These are phyloP conservation scores for Eriocheir sinensis DNA, from an alignment of 1,140 invertebrate species.

Conservation along the genomic window DNA sequence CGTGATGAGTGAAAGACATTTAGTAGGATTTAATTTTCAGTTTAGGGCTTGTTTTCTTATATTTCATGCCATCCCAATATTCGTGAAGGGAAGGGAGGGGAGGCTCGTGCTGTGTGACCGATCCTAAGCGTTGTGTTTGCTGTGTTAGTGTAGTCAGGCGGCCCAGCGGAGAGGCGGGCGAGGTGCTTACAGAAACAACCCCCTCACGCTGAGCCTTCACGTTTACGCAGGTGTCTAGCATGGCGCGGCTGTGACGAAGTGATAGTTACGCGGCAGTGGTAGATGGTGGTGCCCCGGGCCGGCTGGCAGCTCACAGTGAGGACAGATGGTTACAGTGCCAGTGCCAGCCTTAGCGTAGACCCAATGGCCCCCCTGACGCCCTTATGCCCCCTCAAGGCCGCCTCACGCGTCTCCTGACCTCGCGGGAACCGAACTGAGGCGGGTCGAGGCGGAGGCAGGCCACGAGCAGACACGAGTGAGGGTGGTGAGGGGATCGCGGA, in stretches of 20 bases:
- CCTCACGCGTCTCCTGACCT: slow-evolving; percentile 8
- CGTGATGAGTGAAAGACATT: no score
- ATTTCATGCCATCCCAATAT: no score
- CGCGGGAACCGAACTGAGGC: neutral
- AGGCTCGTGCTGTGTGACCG: no score
- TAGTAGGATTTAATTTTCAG: no score
- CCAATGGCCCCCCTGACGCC: neutral
- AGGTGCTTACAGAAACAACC: neutral
- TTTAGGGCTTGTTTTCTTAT: no score
- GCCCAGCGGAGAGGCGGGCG: neutral
- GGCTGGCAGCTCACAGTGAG: neutral
- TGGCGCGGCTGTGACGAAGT: neutral
- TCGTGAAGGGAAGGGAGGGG: no score
- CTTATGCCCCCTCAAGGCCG: neutral
- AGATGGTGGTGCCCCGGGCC: neutral
- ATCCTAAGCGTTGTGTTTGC: no score
- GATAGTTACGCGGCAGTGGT: neutral
- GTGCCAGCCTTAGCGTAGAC: neutral
- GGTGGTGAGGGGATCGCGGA: neutral
- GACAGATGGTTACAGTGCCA: neutral
- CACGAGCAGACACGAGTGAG: neutral
- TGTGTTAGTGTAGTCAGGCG: no score
- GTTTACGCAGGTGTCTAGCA: slow-evolving; percentile 22
- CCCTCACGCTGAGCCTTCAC: neutral
- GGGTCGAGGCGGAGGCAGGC: neutral